Evolutionary conservation across 2,888 invertebrate species (phyloP).

Genomic region (Brachynemurus nebulosus): DNA sequence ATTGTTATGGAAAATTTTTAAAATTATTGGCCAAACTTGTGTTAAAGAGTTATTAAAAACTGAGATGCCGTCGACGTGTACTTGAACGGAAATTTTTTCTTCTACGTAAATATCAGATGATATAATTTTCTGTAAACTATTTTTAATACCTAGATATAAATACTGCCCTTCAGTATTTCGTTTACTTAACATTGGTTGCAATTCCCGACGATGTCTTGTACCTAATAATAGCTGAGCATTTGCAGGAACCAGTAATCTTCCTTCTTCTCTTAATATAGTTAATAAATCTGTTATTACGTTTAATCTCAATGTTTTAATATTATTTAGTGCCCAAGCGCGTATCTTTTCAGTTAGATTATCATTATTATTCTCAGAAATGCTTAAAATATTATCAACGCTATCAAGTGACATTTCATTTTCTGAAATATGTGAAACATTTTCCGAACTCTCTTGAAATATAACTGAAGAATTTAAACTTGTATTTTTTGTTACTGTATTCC

Average conservation of each 20-base stretch:
- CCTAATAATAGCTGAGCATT: constrained; percentile 5
- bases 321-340: constrained; percentile 5
- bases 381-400: too few species aligned
- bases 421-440: too few species aligned
- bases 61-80: constrained; percentile 14
- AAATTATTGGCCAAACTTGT: constrained; percentile 12
- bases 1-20: not conserved
- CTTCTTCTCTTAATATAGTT: constrained; percentile 7
- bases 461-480: too few species aligned
- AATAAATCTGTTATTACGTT: constrained; percentile 6
- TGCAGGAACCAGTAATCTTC: constrained; percentile 3
- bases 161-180: constrained; percentile 1
- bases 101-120: constrained; percentile 10
- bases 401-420: too few species aligned
- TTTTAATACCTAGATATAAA: not conserved
- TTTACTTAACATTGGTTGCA: constrained; percentile 5
- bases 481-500: too few species aligned
- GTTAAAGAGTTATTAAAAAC: constrained; percentile 10
- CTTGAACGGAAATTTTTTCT: constrained; percentile 11
- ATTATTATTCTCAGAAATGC: too few species aligned
- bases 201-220: constrained; percentile 6
- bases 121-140: constrained; percentile 2
- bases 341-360: too few species aligned
- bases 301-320: not conserved
- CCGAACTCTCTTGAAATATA: too few species aligned